Conservation (phyloP, 2,888 invertebrate species). For the Laspeyria flexula region DNA sequence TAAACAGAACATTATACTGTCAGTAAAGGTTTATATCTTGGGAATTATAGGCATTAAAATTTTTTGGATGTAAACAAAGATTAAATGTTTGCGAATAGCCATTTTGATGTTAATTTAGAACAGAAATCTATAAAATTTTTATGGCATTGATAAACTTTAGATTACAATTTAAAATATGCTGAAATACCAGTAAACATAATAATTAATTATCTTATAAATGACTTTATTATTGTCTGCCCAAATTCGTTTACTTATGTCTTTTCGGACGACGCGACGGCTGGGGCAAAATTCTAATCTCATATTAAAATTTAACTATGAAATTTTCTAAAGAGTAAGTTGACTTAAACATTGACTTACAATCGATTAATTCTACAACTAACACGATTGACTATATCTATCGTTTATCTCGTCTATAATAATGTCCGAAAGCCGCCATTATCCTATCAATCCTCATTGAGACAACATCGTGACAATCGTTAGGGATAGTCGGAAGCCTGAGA, state of each 20-base stretch:
- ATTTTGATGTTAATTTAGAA: constrained; percentile 13
- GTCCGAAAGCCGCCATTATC: constrained; percentile 6
- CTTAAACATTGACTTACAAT: not conserved
- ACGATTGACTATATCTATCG: constrained; percentile 3
- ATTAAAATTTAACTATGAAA: too few species aligned
- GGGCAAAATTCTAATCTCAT: too few species aligned
- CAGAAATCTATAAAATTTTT: not conserved
- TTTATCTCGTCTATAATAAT: constrained; percentile 5
- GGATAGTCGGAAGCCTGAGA: constrained; percentile 1
- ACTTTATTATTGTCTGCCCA: constrained; percentile 12
- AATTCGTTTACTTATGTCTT: not conserved
- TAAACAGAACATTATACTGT: not conserved
- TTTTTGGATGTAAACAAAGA: constrained; percentile 1
- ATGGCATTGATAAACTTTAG: constrained; percentile 5
- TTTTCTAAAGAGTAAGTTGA: not conserved
- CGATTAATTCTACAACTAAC: constrained; percentile 1
- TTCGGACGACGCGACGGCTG: not conserved
- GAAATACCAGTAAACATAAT: constrained; percentile 16
- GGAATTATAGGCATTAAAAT: not conserved
- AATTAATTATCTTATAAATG: constrained; percentile 12
- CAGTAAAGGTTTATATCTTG: not conserved
- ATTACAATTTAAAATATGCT: constrained; percentile 2
- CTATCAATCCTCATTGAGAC: constrained; percentile 5
- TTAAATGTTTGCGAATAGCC: not conserved
- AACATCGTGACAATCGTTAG: constrained; percentile 5